Percentiles rank a stretch among this genome's conserved stretches.
Conservation (phyloP, 2,888 invertebrate genomes). For the Chrysolina haemoptera region DNA sequence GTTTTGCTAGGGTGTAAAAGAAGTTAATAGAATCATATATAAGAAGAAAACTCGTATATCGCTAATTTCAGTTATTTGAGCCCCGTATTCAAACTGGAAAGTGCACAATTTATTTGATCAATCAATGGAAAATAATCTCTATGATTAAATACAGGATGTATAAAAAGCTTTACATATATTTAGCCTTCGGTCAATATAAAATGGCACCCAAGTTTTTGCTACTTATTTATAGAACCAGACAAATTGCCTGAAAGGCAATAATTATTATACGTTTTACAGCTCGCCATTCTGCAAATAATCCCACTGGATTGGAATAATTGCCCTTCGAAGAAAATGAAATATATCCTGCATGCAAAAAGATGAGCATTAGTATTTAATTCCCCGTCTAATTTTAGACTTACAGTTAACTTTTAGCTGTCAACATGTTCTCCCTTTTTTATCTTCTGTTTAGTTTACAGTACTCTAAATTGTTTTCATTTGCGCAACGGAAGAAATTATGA, state of each 20-base stretch:
- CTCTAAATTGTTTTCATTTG: not conserved
- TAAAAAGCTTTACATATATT: conserved; percentile 26
- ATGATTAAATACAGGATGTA: conserved; percentile 33
- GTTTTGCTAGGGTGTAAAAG: too few relatives aligned
- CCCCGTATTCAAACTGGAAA: not conserved
- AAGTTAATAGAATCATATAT: too few relatives aligned
- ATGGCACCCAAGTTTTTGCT: conserved; percentile 39
- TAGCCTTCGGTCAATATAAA: conserved; percentile 30
- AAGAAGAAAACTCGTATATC: not conserved
- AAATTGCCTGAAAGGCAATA: conserved; percentile 48
- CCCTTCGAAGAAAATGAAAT: conserved; percentile 34
- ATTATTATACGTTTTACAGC: conserved; percentile 51
- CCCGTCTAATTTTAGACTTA: conserved; percentile 8
- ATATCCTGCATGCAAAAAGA: conserved; percentile 23
- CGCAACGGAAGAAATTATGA: not conserved
- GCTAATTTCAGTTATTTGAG: not conserved
- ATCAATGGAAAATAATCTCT: conserved; percentile 5
- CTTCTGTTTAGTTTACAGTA: not conserved
- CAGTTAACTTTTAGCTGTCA: conserved; percentile 14
- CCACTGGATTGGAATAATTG: conserved; percentile 36
- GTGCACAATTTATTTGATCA: not conserved
- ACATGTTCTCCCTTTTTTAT: not conserved
- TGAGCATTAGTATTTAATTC: conserved; percentile 28
- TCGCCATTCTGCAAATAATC: conserved; percentile 43
- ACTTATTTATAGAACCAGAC: conserved; percentile 48